Percentiles rank a stretch among this genome's conserved stretches.
These are phyloP conservation scores for Tachyglossus aculeatus DNA, from an alignment of 2,797 vertebrate species.

Conservation along the genomic window DNA sequence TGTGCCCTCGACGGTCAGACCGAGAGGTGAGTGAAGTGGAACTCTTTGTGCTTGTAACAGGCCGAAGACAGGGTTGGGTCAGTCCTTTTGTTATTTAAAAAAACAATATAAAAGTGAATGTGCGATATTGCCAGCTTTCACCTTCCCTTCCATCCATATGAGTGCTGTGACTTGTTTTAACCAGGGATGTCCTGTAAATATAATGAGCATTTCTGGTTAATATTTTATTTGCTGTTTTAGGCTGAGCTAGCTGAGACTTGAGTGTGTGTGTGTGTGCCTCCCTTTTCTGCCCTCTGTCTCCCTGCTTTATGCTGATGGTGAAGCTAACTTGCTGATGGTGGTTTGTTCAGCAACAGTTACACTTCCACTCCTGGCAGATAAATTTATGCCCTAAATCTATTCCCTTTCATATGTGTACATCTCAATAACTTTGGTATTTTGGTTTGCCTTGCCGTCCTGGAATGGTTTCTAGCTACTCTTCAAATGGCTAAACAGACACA, in stretches of 20 bases:
- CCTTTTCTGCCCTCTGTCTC: rapidly evolving
- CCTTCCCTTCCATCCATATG: too few species aligned
- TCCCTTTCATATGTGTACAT: too few species aligned
- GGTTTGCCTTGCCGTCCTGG: not conserved
- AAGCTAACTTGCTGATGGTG: too few species aligned
- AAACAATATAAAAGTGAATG: not conserved
- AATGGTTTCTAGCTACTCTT: not conserved
- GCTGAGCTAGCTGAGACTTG: not conserved
- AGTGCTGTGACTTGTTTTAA: too few species aligned
- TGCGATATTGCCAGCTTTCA: not conserved
- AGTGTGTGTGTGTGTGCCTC: not conserved
- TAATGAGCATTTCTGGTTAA: not conserved
- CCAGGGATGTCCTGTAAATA: not conserved
- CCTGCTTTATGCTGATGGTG: not conserved
- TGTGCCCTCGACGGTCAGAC: constrained; percentile 93
- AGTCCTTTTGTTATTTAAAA: not conserved
- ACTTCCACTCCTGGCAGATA: too few species aligned
- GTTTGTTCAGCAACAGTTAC: too few species aligned
- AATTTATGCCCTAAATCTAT: too few species aligned
- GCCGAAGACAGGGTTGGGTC: not conserved
- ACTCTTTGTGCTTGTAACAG: not conserved
- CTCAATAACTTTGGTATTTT: too few species aligned
- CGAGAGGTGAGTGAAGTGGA: constrained; percentile 79
- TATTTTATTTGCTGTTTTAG: not conserved
- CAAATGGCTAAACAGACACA: too few species aligned